These are phyloP conservation scores for Ascidia mentula DNA, from an alignment of 23 tunicate species.

Conservation along the genomic window DNA sequence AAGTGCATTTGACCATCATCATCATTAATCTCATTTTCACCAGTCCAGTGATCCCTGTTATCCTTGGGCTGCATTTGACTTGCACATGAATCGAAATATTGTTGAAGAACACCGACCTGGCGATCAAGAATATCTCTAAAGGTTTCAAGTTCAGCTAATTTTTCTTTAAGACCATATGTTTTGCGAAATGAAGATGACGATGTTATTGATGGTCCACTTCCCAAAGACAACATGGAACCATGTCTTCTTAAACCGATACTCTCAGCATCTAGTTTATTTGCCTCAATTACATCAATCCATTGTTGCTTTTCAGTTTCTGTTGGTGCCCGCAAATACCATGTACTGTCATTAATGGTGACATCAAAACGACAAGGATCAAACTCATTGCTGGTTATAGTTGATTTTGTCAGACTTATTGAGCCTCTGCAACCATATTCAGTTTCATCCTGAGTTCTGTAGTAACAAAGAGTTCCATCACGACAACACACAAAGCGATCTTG, in stretches of 20 bases:
- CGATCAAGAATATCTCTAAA: constrained; percentile 72
- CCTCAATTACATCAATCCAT: constrained; percentile 88
- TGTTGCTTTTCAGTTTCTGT: constrained; percentile 72
- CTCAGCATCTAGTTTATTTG: constrained; percentile 55
- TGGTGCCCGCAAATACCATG: constrained; percentile 81
- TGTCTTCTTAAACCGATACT: constrained; percentile 61
- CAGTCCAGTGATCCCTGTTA: constrained; percentile 26
- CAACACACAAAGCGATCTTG: constrained; percentile 74
- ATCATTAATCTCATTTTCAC: constrained; percentile 16
- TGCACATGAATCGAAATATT: constrained; percentile 66
- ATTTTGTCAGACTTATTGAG: constrained; percentile 69
- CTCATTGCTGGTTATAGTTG: constrained; percentile 43
- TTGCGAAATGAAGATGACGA: constrained; percentile 72
- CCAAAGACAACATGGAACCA: constrained; percentile 77
- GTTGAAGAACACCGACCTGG: constrained; percentile 77
- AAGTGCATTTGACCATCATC: background rate
- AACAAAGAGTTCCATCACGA: constrained; percentile 66
- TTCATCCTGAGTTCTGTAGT: constrained; percentile 59
- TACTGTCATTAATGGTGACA: constrained; percentile 81
- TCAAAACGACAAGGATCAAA: constrained; percentile 87
- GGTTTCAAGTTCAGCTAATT: constrained; percentile 83
- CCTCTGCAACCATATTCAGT: constrained; percentile 62
- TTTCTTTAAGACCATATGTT: constrained; percentile 51
- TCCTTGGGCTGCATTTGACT: constrained; percentile 34
- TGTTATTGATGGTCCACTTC: constrained; percentile 69